Evolutionary conservation across 2,888 invertebrate species (phyloP), one percentile per base, ranked within the genome.

Genomic region (Epinotia demarniana): DNA sequence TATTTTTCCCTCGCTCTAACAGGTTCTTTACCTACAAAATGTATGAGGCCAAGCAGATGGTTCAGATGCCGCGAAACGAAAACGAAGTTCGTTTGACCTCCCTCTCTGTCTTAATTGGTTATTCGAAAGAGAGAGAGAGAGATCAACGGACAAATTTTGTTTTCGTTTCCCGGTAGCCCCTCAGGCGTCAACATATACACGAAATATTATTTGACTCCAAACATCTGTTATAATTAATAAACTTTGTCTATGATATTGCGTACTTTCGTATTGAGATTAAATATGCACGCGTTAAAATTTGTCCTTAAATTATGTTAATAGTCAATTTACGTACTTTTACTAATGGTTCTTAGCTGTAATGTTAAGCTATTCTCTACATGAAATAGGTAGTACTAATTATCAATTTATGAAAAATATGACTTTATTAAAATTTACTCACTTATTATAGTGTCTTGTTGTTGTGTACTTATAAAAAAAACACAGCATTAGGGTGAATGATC

Each of bases 331-430:
- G 58, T 8, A 13, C 12, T 58, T 9, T 39, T 57, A 67, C 9
- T 57, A 43, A 68, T 58, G 23, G 43, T 68, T 58, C 16, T 58
- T 19, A 68, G 18, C 13, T 3, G 6, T 46, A 46, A 16, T 63
- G 57, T 67, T 53, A 67, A 66, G 13, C 18, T 57, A 57, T 18
- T 49, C 39, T 66, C 66, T 66, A 66, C 66, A 12, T 64, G 16
- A 64, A 49, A 12, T n/a, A n/a, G 39, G 6, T n/a, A n/a, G 39
- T 53, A 53, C 8, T 9, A 16, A 49, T n/a, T n/a, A 53, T 8
- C n/a, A 16, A 53, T 53, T 53, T 53, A 53, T n/a, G 53, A 53
- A 53, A 61, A 58, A 23, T 23, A 58, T 13, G 27, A 13, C 23
- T 19, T 19, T 46, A 23, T 64, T 64, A 9, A 27, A 46, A 23